These are phyloP conservation scores for Hyppa rectilinea DNA, from an alignment of 2,888 invertebrate genomes.

Conservation along the genomic window DNA sequence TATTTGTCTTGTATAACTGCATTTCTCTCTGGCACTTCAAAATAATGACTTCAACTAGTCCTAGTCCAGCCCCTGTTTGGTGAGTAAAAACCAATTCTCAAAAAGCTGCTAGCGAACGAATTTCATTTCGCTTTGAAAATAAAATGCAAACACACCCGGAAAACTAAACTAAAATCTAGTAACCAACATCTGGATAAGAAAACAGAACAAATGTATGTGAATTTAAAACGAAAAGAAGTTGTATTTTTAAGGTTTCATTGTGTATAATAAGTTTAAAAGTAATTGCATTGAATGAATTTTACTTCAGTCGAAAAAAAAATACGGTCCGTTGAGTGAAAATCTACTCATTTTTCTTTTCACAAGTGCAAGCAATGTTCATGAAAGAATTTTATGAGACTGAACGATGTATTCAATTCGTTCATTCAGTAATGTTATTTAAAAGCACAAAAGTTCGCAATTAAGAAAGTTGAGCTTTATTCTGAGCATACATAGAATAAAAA, in stretches of 20 bases:
- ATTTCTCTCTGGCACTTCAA: no score
- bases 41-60: no score
- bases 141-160: neutral
- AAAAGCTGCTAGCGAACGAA: neutral
- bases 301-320: neutral
- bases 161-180: neutral
- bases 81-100: neutral
- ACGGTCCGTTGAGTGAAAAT: neutral
- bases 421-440: neutral
- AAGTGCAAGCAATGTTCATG: neutral
- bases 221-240: neutral
- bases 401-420: constrained; percentile 6
- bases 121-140: neutral
- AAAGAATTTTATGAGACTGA: constrained; percentile 6
- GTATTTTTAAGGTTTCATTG: neutral
- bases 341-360: constrained; percentile 8
- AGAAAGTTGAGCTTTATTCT: no score
- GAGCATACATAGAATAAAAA: no score
- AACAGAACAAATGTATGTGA: neutral
- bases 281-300: constrained; percentile 18
- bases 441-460: no score
- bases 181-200: neutral
- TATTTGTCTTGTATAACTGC: no score
- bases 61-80: no score
- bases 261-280: constrained; percentile 20